A percentile compares a stretch with the other conserved stretches of the same genome.
Evolutionary conservation across 2,888 invertebrate species (phyloP).

Genomic region (Euplagia quadripunctaria): DNA sequence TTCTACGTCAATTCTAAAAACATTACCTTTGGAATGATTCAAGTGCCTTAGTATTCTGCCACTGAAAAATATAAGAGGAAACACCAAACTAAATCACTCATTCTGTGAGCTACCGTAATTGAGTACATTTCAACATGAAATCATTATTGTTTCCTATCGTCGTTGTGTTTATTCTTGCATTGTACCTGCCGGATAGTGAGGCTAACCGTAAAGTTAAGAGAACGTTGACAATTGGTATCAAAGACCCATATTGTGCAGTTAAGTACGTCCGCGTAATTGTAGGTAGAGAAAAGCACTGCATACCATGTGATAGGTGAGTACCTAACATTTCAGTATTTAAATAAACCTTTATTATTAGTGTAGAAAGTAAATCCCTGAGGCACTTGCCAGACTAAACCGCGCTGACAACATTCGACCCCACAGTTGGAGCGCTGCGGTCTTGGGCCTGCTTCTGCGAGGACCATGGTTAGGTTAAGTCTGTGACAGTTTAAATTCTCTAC

Average conservation of each 20-base stretch:
- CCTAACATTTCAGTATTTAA: neutral
- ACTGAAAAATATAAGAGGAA: neutral
- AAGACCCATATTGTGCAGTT: constrained; percentile 6
- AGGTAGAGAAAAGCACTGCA: constrained; percentile 2
- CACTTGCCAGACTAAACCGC: too few species aligned
- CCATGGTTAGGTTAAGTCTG: too few species aligned
- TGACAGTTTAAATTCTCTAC: too few species aligned
- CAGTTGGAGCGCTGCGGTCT: too few species aligned
- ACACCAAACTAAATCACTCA: neutral
- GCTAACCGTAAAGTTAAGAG: neutral
- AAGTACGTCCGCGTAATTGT: neutral
- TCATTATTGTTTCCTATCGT: neutral
- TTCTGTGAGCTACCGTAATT: neutral
- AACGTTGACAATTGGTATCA: neutral
- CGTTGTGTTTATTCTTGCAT: neutral
- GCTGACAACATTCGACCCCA: too few species aligned
- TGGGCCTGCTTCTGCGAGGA: too few species aligned
- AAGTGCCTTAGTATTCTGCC: neutral
- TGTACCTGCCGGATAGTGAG: neutral
- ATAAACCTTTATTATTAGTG: neutral
- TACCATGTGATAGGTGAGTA: constrained; percentile 11
- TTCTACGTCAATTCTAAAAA: neutral
- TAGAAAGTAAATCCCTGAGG: neutral
- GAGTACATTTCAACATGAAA: constrained; percentile 1
- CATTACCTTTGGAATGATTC: too few species aligned